phyloP scores from a whole-genome alignment of 1,140 invertebrate genomes.

The Zaprionus vittiger region DNA sequence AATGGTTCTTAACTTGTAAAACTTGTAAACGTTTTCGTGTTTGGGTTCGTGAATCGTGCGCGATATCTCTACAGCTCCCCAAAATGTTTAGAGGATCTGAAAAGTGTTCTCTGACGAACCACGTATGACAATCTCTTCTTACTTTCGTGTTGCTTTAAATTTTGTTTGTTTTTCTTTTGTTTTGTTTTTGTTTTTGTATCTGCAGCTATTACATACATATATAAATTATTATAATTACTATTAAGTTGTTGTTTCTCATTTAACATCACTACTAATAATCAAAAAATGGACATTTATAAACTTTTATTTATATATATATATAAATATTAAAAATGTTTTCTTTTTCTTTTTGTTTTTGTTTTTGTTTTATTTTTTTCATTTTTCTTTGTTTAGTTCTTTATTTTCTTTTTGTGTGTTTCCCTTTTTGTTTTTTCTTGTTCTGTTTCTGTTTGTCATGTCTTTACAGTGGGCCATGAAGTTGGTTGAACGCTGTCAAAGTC shows the following conservation, averaged over 20 bases:
- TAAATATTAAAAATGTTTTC: conserved; percentile 67
- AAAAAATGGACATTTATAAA: conserved; percentile 83
- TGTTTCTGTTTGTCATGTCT: conserved; percentile 12
- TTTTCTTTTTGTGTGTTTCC: conserved; percentile 27
- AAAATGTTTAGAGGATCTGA: conserved; percentile 26
- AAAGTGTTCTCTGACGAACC: not conserved
- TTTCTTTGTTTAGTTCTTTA: conserved; percentile 17
- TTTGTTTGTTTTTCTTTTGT: conserved; percentile 10
- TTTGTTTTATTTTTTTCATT: conserved; percentile 14
- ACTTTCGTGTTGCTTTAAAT: conserved; percentile 21
- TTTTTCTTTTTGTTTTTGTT: conserved; percentile 24
- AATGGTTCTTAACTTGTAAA: conserved; percentile 74
- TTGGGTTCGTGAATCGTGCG: conserved; percentile 4
- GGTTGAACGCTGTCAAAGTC: conserved; percentile 48
- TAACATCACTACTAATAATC: conserved; percentile 83
- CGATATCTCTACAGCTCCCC: not conserved
- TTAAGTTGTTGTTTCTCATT: conserved; percentile 60
- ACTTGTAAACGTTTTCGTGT: conserved; percentile 66
- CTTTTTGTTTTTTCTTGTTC: conserved; percentile 46
- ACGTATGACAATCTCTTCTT: conserved; percentile 12
- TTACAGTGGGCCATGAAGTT: conserved; percentile 61
- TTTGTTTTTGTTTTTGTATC: conserved; percentile 23
- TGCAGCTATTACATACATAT: conserved; percentile 68
- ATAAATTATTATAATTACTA: conserved; percentile 70
- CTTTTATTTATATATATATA: conserved; percentile 69